A percentile compares a stretch with the other conserved stretches of the same genome.
Evolutionary conservation across 2,888 invertebrate species (phyloP).

Genomic region (Ectropis crepuscularia): DNA sequence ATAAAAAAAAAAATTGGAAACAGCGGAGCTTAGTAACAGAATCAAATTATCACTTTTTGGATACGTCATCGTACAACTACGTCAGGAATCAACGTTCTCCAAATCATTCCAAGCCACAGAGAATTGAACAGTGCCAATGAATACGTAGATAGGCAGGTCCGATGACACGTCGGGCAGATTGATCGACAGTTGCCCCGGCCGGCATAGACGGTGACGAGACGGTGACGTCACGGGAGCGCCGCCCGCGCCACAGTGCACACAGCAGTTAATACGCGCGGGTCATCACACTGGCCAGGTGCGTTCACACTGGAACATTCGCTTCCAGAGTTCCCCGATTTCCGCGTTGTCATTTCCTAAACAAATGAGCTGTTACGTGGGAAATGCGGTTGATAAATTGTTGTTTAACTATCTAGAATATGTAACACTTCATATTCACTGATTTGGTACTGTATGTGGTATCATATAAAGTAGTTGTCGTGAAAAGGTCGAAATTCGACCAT

Average conservation of each 20-base stretch:
- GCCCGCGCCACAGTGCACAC: conserved; percentile 48
- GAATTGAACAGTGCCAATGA: background rate
- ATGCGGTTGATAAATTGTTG: conserved; percentile 14
- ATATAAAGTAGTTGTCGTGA: too few relatives aligned
- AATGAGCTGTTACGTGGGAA: conserved; percentile 27
- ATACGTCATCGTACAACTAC: too few relatives aligned
- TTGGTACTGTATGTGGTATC: too few relatives aligned
- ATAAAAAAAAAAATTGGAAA: too few relatives aligned
- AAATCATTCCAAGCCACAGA: conserved; percentile 17
- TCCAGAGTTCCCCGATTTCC: conserved; percentile 56
- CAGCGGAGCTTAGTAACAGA: too few relatives aligned
- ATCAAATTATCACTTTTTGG: too few relatives aligned
- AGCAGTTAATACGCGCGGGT: conserved; percentile 55
- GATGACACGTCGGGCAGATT: conserved; percentile 49
- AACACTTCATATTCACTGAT: background rate
- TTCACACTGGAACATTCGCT: conserved; percentile 54
- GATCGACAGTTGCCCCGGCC: conserved; percentile 19
- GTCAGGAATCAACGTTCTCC: conserved; percentile 43
- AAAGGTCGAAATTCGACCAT: too few relatives aligned
- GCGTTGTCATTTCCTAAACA: conserved; percentile 47
- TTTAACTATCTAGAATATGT: background rate
- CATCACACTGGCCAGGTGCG: conserved; percentile 75
- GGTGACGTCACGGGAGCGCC: conserved; percentile 77
- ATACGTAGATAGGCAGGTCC: conserved; percentile 54
- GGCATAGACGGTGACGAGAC: conserved; percentile 63